Evolutionary conservation across 1,140 invertebrate species (phyloP), one percentile per base, ranked within the genome.

Genomic region (Ruditapes philippinarum): DNA sequence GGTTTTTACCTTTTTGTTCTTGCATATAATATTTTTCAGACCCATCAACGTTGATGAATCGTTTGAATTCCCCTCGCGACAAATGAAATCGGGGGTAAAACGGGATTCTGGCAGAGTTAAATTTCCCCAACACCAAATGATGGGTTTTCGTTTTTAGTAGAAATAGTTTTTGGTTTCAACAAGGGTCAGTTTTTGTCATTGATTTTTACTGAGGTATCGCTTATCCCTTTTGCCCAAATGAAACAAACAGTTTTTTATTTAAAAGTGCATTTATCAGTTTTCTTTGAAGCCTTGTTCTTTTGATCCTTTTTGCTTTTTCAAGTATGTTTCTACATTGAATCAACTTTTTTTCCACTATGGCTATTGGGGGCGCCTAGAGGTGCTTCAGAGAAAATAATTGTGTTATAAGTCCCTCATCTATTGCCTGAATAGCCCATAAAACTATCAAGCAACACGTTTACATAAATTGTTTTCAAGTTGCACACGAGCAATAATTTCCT

Each of bases 371-470:
- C 42, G 19, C 76, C 51, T 3, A 38, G 25, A 12, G 78, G 51
- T 25, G 7, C 4, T n/a, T 80, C 57, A 3, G 51, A 54, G 14
- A 25, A 31, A 36, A 80, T 51, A 28, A 57, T 60, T 31, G 11
- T 62, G n/a, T 62, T 57, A 33, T 80, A 80, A 80, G 33, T 33
- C 45, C 57, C 33, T 57, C 51, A n/a, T 60, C 45, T 2, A 80
- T 36, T 22, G 28, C 42, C 31, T 51, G 45, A 4, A 54, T 57
- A 38, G 42, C 25, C 28, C 45, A 80, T 22, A n/a, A 80, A 42
- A 28, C 28, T 31, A 33, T 80, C 78, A 14, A 28, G 36, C 19
- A 80, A 25, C 33, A 60, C 28, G 9, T 62, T 80, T 7, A 80
- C 42, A 80, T 80, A 28, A 19, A 80, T 5, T 36, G 25, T 33